phyloP scores from a whole-genome alignment of 1,140 invertebrate species.

The Pollicipes pollicipes region DNA sequence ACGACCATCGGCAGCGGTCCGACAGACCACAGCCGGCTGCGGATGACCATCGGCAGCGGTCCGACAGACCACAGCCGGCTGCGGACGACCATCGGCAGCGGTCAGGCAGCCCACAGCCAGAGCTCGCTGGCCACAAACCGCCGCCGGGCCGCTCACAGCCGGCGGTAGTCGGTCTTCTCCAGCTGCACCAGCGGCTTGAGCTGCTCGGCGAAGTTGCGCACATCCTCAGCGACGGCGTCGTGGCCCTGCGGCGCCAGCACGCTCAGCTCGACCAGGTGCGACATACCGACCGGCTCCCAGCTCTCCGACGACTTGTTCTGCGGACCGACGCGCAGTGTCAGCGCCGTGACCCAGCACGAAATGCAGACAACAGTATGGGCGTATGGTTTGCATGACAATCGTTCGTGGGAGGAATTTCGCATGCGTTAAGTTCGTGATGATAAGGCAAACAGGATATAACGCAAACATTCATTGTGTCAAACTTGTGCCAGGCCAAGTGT shows the following conservation, averaged over 20 bases:
- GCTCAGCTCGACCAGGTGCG: slow-evolving; percentile 85
- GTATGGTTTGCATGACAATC: neutral
- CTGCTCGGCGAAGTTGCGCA: slow-evolving; percentile 87
- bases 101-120: no score
- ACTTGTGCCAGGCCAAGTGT: no score
- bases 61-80: no score
- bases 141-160: slow-evolving; percentile 11
- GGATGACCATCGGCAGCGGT: no score
- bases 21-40: no score
- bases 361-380: neutral
- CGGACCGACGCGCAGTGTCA: slow-evolving; percentile 16
- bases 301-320: slow-evolving; percentile 39
- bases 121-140: no score
- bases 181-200: slow-evolving; percentile 73
- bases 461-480: no score
- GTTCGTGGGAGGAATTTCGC: neutral
- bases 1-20: no score
- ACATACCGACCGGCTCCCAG: slow-evolving; percentile 71
- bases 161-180: slow-evolving; percentile 67
- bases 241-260: slow-evolving; percentile 81
- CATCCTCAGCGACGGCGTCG: slow-evolving; percentile 87
- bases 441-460: no score
- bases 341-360: slow-evolving; percentile 42
- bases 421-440: no score
- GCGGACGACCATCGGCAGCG: no score